Conservation (phyloP, 2,888 invertebrate genomes). For the Agonum fuliginosum region DNA sequence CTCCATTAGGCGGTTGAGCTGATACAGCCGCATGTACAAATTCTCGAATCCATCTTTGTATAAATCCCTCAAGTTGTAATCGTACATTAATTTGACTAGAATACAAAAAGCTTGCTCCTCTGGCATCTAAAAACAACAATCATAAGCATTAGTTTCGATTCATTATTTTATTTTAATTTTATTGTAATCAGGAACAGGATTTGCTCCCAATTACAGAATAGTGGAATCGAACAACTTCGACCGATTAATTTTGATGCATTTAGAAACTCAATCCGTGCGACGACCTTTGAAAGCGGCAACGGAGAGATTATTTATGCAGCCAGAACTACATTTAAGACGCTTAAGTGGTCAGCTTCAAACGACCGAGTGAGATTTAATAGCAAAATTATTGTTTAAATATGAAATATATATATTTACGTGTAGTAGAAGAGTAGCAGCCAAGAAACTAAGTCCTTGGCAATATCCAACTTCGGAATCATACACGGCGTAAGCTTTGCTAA, state of each 20-base stretch:
- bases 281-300: no score
- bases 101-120: conserved; percentile 99
- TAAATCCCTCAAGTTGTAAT: conserved; percentile 93
- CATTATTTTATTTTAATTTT: no score
- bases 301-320: no score
- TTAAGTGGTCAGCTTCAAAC: no score
- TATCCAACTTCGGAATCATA: conserved; percentile 99
- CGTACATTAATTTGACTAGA: conserved; percentile 96
- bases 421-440: conserved; percentile 95
- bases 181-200: background rate
- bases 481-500: conserved; percentile 98
- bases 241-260: no score
- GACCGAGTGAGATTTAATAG: no score
- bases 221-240: no score
- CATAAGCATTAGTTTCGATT: no score
- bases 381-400: no score
- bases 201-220: no score
- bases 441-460: conserved; percentile 98
- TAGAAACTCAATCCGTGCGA: no score
- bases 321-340: no score
- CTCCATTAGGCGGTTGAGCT: conserved; percentile 94
- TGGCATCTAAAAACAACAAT: conserved; percentile 87
- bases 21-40: conserved; percentile 94
- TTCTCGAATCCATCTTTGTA: conserved; percentile 98
- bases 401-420: conserved; percentile 90